Evolutionary conservation across 1,140 invertebrate species (phyloP).

Genomic region (Heliconius nattereri): DNA sequence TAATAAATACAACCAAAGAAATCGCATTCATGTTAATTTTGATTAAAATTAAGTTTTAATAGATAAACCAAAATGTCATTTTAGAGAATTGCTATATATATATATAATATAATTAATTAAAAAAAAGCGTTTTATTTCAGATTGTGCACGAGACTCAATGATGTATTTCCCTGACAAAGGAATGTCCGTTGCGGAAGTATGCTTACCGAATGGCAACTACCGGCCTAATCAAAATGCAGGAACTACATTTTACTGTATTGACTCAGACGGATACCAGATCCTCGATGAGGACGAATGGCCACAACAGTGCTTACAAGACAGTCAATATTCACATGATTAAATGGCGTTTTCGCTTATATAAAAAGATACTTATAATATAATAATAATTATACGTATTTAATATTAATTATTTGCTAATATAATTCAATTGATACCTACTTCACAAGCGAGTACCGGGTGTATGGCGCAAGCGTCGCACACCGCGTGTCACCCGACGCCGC

Average conservation of each 20-base stretch:
- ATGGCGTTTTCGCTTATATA: background rate
- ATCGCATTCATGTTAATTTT: too few relatives aligned
- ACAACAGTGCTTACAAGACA: constrained; percentile 28
- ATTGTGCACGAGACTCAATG: constrained; percentile 80
- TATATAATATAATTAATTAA: too few relatives aligned
- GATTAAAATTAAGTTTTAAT: too few relatives aligned
- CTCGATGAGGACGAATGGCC: constrained; percentile 51
- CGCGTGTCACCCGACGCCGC: constrained; percentile 66
- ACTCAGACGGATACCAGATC: constrained; percentile 78
- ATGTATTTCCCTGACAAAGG: constrained; percentile 74
- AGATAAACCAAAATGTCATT: too few relatives aligned
- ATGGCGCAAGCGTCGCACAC: constrained; percentile 58
- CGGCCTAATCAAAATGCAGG: constrained; percentile 69
- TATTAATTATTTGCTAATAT: too few relatives aligned
- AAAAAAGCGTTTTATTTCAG: constrained; percentile 51
- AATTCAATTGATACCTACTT: constrained; percentile 55
- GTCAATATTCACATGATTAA: background rate
- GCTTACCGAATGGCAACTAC: constrained; percentile 81
- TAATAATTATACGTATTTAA: too few relatives aligned
- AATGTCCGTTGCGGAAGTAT: constrained; percentile 68
- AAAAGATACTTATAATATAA: too few relatives aligned
- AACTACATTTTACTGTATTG: constrained; percentile 78
- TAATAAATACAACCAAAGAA: too few relatives aligned
- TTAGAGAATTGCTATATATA: too few relatives aligned
- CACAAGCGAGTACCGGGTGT: constrained; percentile 53